Base-by-base conservation (phyloP, 2,888 invertebrate species). In the Amiota communis region DNA sequence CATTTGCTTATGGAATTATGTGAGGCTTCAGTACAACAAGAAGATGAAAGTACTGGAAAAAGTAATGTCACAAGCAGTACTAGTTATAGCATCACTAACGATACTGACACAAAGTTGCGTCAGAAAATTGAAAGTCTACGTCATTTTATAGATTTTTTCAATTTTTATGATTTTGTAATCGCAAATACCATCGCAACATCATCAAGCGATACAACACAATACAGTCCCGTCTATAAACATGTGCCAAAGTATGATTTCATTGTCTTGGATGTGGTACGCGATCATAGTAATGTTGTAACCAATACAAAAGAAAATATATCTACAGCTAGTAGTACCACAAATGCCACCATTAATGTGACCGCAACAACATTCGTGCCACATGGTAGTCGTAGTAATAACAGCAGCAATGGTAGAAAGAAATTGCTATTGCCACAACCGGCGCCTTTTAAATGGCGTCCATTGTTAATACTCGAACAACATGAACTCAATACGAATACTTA, bases 111-210 rank as follows among this genome's bases (percentile, higher is more conserved):
- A 13, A 13, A 56, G 56, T 74, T 76, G 47, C 71, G 72, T 48
- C 69, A 36, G 36, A 36, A 77, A 74, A 84, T 88, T 73, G 78
- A 80, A 69, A 81, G 80, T 72, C 78, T 88, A 68, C 80, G 80
- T 57, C 85, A 86, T 69, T 88, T 84, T 74, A 87, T 88, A 79
- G 89, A 89, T 77, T 88, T 87, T 78, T 88, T 90, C 77, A 83
- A 87, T 75, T 85, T 90, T 46, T 90, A 89, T 76, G 90, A 90
- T 83, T 88, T 87, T 78, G 76, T 90, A 74, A 84, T 88, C 71
- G 80, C 84, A 20, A 85, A 84, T 68, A 67, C 78, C 17, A 53
- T 77, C 51, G 71, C 53, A 13, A 49, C n/a, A n/a, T 11, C 17
- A 53, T 12, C 17, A 57, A 49, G 20, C 64, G 73, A 65, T 56